A percentile compares a stretch with the other conserved stretches of the same genome.
These are phyloP conservation scores for Aporophyla nigra DNA, from an alignment of 2,888 invertebrate genomes.

Conservation along the genomic window DNA sequence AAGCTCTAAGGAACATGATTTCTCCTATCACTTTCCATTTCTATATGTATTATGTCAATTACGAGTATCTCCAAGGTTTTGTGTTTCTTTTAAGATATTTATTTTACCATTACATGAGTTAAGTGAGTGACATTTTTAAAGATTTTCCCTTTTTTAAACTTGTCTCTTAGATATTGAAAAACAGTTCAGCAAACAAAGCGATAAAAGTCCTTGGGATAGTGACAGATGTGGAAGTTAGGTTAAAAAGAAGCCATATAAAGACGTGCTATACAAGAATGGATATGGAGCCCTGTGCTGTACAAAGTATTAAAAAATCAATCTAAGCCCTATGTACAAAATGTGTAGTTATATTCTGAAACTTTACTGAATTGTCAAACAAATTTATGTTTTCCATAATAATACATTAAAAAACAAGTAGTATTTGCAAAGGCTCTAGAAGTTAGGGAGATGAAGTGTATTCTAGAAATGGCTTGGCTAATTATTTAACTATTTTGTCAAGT, in stretches of 20 bases:
- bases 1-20: background rate
- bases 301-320: background rate
- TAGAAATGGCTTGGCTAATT: background rate
- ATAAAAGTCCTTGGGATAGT: background rate
- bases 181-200: background rate
- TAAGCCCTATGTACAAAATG: background rate
- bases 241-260: slow-evolving; percentile 18
- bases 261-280: background rate
- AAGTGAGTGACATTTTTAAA: too few species aligned
- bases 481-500: background rate
- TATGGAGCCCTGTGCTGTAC: background rate
- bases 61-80: background rate
- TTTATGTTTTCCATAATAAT: background rate
- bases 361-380: background rate
- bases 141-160: background rate
- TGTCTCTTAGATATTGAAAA: background rate
- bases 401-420: background rate
- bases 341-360: background rate
- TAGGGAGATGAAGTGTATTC: too few species aligned
- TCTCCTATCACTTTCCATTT: background rate
- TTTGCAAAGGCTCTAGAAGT: background rate
- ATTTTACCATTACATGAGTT: too few species aligned
- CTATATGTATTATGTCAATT: background rate
- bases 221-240: slow-evolving; percentile 24
- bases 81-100: too few species aligned